A percentile compares a stretch with the other conserved stretches of the same genome.
Conservation (phyloP, 2,113 vertebrate genomes). For the Ciconia boyciana region DNA sequence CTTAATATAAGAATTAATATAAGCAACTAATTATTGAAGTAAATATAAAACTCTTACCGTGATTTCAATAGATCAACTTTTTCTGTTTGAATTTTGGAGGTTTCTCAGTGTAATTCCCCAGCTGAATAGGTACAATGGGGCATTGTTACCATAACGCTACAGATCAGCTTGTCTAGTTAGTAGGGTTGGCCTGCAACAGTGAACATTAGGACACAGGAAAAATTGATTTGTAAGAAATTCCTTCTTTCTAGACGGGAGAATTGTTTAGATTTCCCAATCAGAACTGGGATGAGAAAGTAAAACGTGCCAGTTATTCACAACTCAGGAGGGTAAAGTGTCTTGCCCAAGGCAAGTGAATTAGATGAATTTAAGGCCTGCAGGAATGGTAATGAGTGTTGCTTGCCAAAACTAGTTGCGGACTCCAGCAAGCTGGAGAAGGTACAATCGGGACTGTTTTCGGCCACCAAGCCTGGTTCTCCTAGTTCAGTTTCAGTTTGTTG, state of each 20-base stretch:
- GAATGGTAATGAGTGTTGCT: background rate
- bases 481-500: background rate
- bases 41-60: background rate
- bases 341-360: background rate
- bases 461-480: background rate
- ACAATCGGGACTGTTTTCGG: background rate
- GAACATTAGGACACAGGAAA: background rate
- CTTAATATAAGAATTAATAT: background rate
- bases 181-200: background rate
- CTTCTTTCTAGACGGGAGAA: background rate
- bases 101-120: background rate
- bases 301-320: background rate
- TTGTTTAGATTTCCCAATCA: background rate
- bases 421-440: background rate
- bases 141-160: rapidly evolving
- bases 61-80: background rate
- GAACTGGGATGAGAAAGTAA: background rate
- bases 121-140: background rate
- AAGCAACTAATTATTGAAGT: background rate
- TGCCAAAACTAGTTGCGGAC: background rate
- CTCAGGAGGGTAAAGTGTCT: background rate
- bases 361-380: background rate
- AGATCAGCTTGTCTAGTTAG: background rate
- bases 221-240: background rate
- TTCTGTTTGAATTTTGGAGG: background rate